phyloP scores from a whole-genome alignment of 2,113 vertebrate genomes.

The Lophius piscatorius region DNA sequence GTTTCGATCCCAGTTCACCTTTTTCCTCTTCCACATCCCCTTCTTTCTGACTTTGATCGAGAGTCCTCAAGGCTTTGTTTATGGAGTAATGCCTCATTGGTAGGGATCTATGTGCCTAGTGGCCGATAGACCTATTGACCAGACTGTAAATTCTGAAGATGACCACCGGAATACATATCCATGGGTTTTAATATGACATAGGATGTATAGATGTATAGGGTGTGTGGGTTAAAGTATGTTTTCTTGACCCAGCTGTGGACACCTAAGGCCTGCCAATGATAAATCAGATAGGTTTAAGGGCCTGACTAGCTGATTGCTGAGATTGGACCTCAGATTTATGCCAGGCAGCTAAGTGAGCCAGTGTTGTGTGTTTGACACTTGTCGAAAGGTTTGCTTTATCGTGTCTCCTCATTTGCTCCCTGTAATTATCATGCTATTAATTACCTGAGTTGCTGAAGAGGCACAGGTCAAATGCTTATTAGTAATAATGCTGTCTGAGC shows the following conservation, averaged over 20 bases:
- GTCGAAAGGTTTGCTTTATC: constrained; percentile 31
- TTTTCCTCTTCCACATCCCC: constrained; percentile 33
- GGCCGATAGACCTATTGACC: constrained; percentile 29
- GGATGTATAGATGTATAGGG: not conserved
- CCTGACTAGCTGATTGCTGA: constrained; percentile 36
- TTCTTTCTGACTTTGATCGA: constrained; percentile 36
- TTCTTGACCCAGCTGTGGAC: not conserved
- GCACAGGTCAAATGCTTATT: constrained; percentile 55
- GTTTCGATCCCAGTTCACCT: constrained; percentile 43
- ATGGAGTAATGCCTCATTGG: constrained; percentile 51
- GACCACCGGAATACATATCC: too few species aligned
- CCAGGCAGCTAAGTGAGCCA: constrained; percentile 30
- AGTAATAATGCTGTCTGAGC: constrained; percentile 65
- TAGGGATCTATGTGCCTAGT: constrained; percentile 31
- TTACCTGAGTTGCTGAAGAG: constrained; percentile 68
- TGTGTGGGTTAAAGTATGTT: constrained; percentile 5
- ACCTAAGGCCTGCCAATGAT: not conserved
- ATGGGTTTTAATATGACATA: too few species aligned
- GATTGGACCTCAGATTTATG: constrained; percentile 24
- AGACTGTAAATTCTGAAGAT: constrained; percentile 32
- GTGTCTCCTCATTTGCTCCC: constrained; percentile 36
- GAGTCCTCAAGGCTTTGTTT: constrained; percentile 46
- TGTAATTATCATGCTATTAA: constrained; percentile 62
- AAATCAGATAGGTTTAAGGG: constrained; percentile 1
- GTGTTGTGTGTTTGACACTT: constrained; percentile 38